phyloP scores from a whole-genome alignment of 2,888 invertebrate genomes.

The Clivina fossor region DNA sequence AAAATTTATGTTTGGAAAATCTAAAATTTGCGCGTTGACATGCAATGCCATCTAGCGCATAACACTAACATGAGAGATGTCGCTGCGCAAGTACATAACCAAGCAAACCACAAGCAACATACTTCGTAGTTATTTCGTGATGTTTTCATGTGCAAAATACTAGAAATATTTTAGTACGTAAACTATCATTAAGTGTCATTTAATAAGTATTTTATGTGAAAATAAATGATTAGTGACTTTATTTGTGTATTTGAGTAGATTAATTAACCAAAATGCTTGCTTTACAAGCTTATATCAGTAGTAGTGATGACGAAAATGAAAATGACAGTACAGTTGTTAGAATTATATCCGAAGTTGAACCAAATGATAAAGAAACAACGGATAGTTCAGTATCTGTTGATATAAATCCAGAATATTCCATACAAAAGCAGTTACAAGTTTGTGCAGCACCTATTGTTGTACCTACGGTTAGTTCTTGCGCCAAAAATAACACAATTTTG shows the following conservation, averaged over 20 bases:
- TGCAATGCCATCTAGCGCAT: no score
- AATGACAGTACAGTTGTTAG: constrained; percentile 50
- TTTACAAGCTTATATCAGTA: constrained; percentile 65
- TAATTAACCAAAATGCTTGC: constrained; percentile 62
- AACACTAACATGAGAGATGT: no score
- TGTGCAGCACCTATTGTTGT: constrained; percentile 84
- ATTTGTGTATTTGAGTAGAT: constrained; percentile 12
- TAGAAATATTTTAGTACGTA: no score
- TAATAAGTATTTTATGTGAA: no score
- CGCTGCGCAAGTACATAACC: no score
- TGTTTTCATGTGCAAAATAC: no score
- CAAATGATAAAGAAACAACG: constrained; percentile 51
- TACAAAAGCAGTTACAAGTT: constrained; percentile 67
- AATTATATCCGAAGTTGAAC: constrained; percentile 35
- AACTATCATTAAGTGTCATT: no score
- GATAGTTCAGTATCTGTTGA: constrained; percentile 56
- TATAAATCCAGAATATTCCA: constrained; percentile 56
- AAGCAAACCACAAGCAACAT: no score
- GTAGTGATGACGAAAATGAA: constrained; percentile 70
- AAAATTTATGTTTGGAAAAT: constrained; percentile 1
- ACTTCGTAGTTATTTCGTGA: no score
- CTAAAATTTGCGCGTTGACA: no score
- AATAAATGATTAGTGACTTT: no score
- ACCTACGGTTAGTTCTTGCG: constrained; percentile 64
- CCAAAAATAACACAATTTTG: constrained; percentile 13